phyloP scores from a whole-genome alignment of 1,140 invertebrate genomes.

The Drosophila mojavensis region DNA sequence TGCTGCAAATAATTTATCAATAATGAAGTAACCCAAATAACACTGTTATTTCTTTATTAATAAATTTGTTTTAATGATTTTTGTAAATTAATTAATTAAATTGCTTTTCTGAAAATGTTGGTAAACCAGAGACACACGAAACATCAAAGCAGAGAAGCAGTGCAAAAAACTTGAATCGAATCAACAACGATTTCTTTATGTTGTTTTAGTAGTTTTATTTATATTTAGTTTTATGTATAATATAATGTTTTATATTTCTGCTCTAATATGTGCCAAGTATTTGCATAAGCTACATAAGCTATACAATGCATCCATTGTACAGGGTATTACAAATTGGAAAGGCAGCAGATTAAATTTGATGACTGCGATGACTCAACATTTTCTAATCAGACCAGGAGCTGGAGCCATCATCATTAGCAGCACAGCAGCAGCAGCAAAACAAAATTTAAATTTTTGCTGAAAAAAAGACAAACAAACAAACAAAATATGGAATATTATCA shows the following conservation, averaged over 20 bases:
- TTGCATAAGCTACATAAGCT: slow-evolving; percentile 1
- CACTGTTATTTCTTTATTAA: too few species aligned
- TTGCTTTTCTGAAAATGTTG: too few species aligned
- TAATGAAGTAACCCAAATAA: too few species aligned
- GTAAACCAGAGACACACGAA: too few species aligned
- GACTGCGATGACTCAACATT: slow-evolving; percentile 60
- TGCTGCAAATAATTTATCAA: too few species aligned
- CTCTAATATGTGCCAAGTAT: background rate
- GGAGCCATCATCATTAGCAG: slow-evolving; percentile 47
- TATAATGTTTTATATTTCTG: background rate
- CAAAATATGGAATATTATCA: slow-evolving; percentile 66
- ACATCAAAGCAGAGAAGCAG: too few species aligned
- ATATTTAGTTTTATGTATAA: too few species aligned
- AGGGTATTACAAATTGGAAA: slow-evolving; percentile 65
- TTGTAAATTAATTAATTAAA: too few species aligned
- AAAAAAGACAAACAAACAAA: slow-evolving; percentile 44
- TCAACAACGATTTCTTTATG: too few species aligned
- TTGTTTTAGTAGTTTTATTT: too few species aligned
- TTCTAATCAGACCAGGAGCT: slow-evolving; percentile 62
- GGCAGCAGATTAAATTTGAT: slow-evolving; percentile 61
- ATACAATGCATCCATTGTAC: background rate
- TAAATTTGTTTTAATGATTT: too few species aligned
- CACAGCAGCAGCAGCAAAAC: slow-evolving; percentile 4
- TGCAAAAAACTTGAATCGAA: too few species aligned
- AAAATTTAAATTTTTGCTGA: slow-evolving; percentile 49